phyloP scores from a whole-genome alignment of 1,140 invertebrate species.

The Trachymyrmex cornetzi region DNA sequence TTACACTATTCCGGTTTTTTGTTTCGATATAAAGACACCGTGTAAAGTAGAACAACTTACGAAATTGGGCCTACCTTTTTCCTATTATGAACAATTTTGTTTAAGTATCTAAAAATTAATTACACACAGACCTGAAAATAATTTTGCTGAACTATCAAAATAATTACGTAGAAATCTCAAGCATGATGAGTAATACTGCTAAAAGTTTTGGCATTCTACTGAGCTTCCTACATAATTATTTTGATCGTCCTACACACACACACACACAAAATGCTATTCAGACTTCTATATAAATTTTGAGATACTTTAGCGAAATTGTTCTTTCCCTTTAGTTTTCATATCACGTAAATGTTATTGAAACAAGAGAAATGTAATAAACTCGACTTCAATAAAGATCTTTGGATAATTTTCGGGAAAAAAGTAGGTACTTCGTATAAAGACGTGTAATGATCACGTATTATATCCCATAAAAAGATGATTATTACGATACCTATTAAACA shows the following conservation, averaged over 20 bases:
- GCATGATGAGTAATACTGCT: too few species aligned
- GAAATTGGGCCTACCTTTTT: neutral
- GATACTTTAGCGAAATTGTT: neutral
- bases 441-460: slow-evolving; percentile 12
- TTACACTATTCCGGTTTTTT: slow-evolving; percentile 9
- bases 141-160: too few species aligned
- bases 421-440: neutral
- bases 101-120: too few species aligned
- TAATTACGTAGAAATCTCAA: too few species aligned
- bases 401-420: neutral
- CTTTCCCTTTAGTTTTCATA: neutral
- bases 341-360: neutral
- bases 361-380: neutral
- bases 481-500: slow-evolving; percentile 34
- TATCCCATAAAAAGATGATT: slow-evolving; percentile 26
- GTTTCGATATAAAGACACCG: neutral
- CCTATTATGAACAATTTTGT: neutral
- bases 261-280: too few species aligned
- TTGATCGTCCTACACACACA: too few species aligned
- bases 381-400: neutral
- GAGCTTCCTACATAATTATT: too few species aligned
- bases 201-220: too few species aligned
- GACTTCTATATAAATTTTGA: too few species aligned
- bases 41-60: neutral
- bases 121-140: too few species aligned